Base-by-base conservation (phyloP, 1,140 invertebrate genomes). In the Eriocheir sinensis region DNA sequence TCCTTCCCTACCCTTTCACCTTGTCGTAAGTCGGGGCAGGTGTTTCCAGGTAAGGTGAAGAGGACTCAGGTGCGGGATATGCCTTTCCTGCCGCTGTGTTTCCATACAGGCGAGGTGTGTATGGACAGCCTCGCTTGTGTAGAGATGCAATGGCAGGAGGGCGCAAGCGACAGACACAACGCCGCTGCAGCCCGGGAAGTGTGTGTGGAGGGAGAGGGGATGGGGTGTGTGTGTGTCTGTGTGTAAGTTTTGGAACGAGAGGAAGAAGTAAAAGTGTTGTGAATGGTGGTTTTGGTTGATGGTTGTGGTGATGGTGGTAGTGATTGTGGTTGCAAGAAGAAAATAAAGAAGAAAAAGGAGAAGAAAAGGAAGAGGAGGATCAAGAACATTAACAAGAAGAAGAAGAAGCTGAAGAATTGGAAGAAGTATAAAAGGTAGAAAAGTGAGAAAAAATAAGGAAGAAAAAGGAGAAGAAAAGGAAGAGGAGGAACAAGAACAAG, bases 21-120 rank as follows among this genome's bases (percentile, higher is more conserved):
- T n/a, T n/a, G n/a, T n/a, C n/a, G n/a, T n/a, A n/a, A n/a, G n/a
- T n/a, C n/a, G n/a, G n/a, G 27, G n/a, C 60, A 72, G 60, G 60
- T 72, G 17, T 72, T n/a, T n/a, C 60, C 12, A 72, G 27, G 85
- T 4, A 40, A 32, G 36, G 12, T 34, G 41, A 53, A 48, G 15
- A 44, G 15, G 44, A n/a, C 53, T 72, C 32, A n/a, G 36, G 32
- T n/a, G 44, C 9, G 34, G 48, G 85, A 91, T 81, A 91, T 27
- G 89, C 89, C 88, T 32, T 85, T 81, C 30, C 27, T 91, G 89
- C 30, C 93, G 32, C n/a, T 94, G 93, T 94, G 93, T 94, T 94
- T 94, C 93, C 93, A 94, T 94, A 94, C 93, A 94, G 93, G 93
- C 93, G 93, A 94, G 93, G 93, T 94, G 93, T 17, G 93, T 83